A percentile compares a stretch with the other conserved stretches of the same genome.
phyloP scores from a whole-genome alignment of 2,888 invertebrate species.

The Falcaria lacertinaria region DNA sequence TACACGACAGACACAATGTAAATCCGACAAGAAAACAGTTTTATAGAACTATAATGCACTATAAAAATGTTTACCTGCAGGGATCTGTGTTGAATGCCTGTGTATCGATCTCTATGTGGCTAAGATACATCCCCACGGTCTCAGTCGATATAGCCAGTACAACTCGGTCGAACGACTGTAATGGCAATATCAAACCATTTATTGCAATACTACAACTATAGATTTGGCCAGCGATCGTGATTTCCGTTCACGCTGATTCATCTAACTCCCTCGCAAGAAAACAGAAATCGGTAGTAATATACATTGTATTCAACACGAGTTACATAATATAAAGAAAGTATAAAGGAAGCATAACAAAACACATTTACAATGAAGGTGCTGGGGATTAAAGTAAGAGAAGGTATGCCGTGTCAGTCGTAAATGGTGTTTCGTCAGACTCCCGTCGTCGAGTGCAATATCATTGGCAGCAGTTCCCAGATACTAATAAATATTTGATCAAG shows the following conservation, averaged over 20 bases:
- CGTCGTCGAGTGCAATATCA: background rate
- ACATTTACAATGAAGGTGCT: constrained; percentile 2
- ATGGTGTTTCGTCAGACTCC: background rate
- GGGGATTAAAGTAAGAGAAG: background rate
- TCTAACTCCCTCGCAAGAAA: background rate
- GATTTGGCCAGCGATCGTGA: background rate
- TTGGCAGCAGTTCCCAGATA: background rate
- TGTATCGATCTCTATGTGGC: background rate
- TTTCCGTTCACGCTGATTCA: background rate
- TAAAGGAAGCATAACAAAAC: constrained; percentile 2
- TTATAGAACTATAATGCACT: background rate
- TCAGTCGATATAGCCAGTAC: background rate
- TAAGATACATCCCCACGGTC: background rate
- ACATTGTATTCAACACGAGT: constrained; percentile 1
- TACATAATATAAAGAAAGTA: background rate
- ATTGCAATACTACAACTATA: background rate
- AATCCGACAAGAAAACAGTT: background rate
- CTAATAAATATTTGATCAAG: constrained; percentile 1
- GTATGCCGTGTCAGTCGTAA: background rate
- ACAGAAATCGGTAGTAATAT: background rate
- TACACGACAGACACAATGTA: too few relatives aligned
- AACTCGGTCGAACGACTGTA: background rate
- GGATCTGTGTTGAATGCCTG: background rate
- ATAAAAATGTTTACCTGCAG: background rate
- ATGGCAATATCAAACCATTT: background rate